Base-by-base conservation (phyloP, 2,113 vertebrate species). In the Microcebus jonahi region DNA sequence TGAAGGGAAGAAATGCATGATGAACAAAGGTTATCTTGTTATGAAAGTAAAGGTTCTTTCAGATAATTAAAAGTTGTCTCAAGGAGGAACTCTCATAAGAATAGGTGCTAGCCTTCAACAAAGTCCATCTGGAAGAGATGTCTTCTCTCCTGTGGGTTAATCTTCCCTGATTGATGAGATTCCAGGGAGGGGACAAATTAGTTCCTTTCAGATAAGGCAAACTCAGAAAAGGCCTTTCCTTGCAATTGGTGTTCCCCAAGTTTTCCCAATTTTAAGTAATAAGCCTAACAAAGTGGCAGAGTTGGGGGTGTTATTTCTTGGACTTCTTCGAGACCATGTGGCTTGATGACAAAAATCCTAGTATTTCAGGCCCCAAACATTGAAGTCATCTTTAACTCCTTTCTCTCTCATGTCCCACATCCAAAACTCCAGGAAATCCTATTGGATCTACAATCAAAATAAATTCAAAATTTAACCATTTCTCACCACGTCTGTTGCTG, bases 401-500 rank as follows among this genome's bases (percentile, higher is more conserved):
- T 29, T 67, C 31, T 53, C 12, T 34, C 25, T 76, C 99, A 99
- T 98, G 95, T 9, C 29, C 81, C 21, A 50, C 21, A n/a, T 61
- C 8, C 21, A 61, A 61, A 85, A 95, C 86, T 61, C 50, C n/a
- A 42, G 42, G 42, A 80, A 61, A 63, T 77, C 5, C 23, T 75
- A 20, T 57, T 65, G 17, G 25, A 17, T 87, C 17, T 55, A 91
- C 29, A 87, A 53, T 61, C 67, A 86, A 87, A 63, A 91, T 31
- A 87, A n/a, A 59, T 59, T 36, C 27, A 42, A n/a, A 92, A 20
- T 85, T 57, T 4, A 21, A 73, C 3, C 45, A 45, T 31, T 63
- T 87, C 68, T 65, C 17, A 92, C 45, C 25, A 25, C 67, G 2
- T 63, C 17, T 53, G 61, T 29, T 91, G 57, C 55, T 57, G 75